Conservation (phyloP, 2,888 invertebrate species). For the Drosophila pseudotakahashii region DNA sequence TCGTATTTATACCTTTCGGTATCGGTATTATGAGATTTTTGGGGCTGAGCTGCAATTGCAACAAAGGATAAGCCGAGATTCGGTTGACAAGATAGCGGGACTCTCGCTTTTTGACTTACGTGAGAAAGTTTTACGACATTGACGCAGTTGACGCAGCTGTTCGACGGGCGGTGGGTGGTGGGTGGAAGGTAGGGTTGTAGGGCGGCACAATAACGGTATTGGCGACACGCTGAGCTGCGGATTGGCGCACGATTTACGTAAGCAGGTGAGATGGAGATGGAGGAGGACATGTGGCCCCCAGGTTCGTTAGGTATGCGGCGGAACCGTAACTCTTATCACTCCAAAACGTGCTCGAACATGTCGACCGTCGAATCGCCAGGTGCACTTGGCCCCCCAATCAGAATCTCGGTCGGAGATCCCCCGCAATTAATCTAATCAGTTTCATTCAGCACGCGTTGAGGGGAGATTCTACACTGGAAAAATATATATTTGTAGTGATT, state of each 20-base stretch:
- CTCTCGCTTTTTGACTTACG: slow-evolving; percentile 67
- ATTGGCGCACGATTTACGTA: slow-evolving; percentile 28
- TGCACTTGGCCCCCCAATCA: slow-evolving; percentile 41
- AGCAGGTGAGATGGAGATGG: slow-evolving; percentile 34
- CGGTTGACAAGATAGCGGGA: slow-evolving; percentile 34
- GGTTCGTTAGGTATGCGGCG: slow-evolving; percentile 40
- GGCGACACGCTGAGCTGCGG: slow-evolving; percentile 31
- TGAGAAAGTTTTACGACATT: slow-evolving; percentile 72
- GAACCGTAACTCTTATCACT: slow-evolving; percentile 53
- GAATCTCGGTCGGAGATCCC: slow-evolving; percentile 18
- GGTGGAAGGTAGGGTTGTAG: slow-evolving; percentile 2
- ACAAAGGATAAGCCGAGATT: slow-evolving; percentile 36
- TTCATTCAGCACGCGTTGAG: slow-evolving; percentile 53
- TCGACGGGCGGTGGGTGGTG: slow-evolving; percentile 23
- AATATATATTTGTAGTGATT: no score
- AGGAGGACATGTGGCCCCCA: slow-evolving; percentile 48
- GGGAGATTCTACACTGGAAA: not conserved
- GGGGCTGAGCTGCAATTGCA: slow-evolving; percentile 8
- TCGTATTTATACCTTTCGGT: slow-evolving; percentile 33
- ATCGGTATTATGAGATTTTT: not conserved
- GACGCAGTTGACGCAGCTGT: slow-evolving; percentile 56
- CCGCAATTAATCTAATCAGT: slow-evolving; percentile 48
- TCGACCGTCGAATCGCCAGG: slow-evolving; percentile 43
- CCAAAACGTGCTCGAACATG: slow-evolving; percentile 64
- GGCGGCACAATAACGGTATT: slow-evolving; percentile 24